Base-by-base conservation (phyloP, 2,113 vertebrate genomes). In the Setophaga coronata region DNA sequence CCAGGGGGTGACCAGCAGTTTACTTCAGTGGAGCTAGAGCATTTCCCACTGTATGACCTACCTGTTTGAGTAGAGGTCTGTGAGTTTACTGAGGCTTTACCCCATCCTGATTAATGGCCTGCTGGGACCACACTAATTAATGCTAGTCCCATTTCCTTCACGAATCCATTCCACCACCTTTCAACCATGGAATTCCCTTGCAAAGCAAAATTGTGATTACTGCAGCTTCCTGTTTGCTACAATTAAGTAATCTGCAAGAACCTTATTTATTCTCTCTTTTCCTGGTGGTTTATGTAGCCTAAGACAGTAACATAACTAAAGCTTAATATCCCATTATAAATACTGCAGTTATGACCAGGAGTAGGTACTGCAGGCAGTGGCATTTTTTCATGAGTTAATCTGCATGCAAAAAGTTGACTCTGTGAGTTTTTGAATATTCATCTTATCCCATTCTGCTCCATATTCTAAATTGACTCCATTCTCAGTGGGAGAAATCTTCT, bases 291-390 rank as follows among this genome's bases (percentile, higher is more conserved):
- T 95, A 94, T 95, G 95, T 93, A 90, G 93, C 95, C 79, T 85
- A 40, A 91, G 84, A 92, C 92, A 88, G 90, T 66, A 96, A 80
- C 92, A 94, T 96, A 96, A 94, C 93, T 92, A 95, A 94, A 94
- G 43, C 90, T 96, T 96, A 97, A 96, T 95, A 96, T 65, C 82
- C 88, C 92, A 65, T 93, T 89, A 89, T 94, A 92, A 97, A 97
- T 82, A 97, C 80, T 69, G 77, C 45, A 71, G 87, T 86, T 94
- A 90, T 90, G 82, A 82, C 61, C 36, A 86, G 26, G 54, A 40
- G 6, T 73, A 43, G 69, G 56, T 95, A 89, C 29, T 83, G 76
- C 83, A 86, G 76, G 47, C 72, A 70, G 72, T 51, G 67, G 67
- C 84, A 65, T 76, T 77, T 96, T 92, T 93, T 93, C 57, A 42